Percentiles rank a stretch among this genome's conserved stretches.
Conservation (phyloP, 2,888 invertebrate genomes). For the Patella ulyssiponensis region DNA sequence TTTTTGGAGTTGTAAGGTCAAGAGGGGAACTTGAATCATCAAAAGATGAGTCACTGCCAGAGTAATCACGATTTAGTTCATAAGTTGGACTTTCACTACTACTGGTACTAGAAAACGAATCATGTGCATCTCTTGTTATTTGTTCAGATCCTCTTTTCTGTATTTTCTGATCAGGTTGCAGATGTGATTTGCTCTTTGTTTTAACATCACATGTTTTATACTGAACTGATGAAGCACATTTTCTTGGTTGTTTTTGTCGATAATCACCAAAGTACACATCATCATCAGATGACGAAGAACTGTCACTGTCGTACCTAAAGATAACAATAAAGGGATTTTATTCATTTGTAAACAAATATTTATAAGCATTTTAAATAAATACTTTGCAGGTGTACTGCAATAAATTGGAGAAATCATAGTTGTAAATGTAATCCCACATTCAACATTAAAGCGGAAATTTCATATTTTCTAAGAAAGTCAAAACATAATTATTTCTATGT, state of each 20-base stretch:
- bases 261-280: neutral
- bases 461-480: no score
- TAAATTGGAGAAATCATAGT: no score
- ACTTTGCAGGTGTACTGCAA: no score
- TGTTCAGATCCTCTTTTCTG: neutral
- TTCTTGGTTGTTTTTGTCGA: neutral
- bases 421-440: no score
- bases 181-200: neutral
- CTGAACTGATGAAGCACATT: neutral
- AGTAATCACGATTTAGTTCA: neutral
- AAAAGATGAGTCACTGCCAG: neutral
- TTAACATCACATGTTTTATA: neutral
- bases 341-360: no score
- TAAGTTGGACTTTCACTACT: constrained; percentile 10
- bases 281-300: neutral
- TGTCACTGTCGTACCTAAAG: neutral
- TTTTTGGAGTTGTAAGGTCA: neutral
- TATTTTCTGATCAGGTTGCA: neutral
- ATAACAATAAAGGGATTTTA: neutral
- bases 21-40: neutral
- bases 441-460: no score
- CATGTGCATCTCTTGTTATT: neutral
- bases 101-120: constrained; percentile 1
- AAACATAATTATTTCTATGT: no score
- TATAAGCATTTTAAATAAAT: no score